Evolutionary conservation across 2,797 vertebrate species (phyloP), one percentile per base, ranked within the genome.

Genomic region (Pterois miles): DNA sequence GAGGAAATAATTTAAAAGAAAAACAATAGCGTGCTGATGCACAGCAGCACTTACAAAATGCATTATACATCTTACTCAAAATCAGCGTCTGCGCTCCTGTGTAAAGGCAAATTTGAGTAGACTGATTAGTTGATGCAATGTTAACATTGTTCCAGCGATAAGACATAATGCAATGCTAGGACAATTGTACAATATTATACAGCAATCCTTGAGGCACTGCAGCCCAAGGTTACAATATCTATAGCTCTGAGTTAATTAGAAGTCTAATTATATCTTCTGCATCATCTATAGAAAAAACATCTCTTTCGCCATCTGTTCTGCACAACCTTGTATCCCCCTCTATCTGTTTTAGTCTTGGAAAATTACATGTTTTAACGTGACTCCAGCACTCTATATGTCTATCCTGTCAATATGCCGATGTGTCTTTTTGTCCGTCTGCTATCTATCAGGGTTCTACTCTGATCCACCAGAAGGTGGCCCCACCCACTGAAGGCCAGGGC

Each of bases 401-500:
- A 4, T 54, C 2, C 22, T 29, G 1, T 65, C 27, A 27, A 5
- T 20, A 25, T 68, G 22, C 13, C 83, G 63, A 31, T 53, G 0
- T 71, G 13, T 66, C 8, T 78, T 33, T 71, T 16, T 82, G 4
- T 62, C 8, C 70, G 4, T 79, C 36, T n/a, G n/a, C n/a, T 71
- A 2, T 78, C 57, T 65, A 11, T 75, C 80, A 99, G 98, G 97
- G 96, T 84, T 98, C 97, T 48, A 94, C 95, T 80, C 90, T 99
- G 84, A 98, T 99, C 91, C 97, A 99, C 91, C 98, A 98, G 91
- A 99, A 99, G 84, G 93, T 98, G 5, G 91, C 92, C 48, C 94
- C 95, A 78, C 98, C 97, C 33, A 93, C 93, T 34, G 97, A 99
- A 62, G 94, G 93, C 1, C 95, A 96, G 38, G 95, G 90, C 38